Conservation (phyloP, 2,113 vertebrate species). For the Aptenodytes patagonicus region DNA sequence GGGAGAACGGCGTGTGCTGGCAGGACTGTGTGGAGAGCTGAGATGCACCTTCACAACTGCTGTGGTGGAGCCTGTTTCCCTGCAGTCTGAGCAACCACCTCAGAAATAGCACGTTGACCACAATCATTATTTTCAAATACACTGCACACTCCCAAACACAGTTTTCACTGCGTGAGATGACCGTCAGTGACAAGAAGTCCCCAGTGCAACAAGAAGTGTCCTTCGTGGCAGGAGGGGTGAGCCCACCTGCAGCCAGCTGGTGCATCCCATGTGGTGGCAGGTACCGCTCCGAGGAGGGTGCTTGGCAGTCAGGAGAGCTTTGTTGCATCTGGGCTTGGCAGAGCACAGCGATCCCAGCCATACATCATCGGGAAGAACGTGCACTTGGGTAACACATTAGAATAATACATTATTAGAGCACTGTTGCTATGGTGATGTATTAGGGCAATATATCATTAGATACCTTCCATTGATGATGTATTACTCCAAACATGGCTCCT, state of each 20-base stretch:
- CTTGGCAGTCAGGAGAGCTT: neutral
- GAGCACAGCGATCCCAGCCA: slow-evolving; percentile 52
- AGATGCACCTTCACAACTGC: neutral
- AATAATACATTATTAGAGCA: slow-evolving; percentile 76
- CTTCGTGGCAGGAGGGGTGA: neutral
- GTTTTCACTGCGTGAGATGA: neutral
- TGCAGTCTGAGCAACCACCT: neutral
- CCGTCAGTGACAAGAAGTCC: rapidly evolving
- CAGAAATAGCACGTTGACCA: neutral
- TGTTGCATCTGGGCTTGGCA: slow-evolving; percentile 15
- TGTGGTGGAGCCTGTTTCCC: neutral
- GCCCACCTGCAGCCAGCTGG: neutral
- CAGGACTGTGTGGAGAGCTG: neutral
- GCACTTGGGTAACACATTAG: slow-evolving; percentile 70
- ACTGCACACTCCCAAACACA: neutral
- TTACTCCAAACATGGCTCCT: slow-evolving; percentile 50
- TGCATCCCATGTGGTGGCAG: neutral
- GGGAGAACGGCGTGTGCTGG: neutral
- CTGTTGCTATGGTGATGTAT: slow-evolving; percentile 79
- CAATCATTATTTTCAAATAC: neutral
- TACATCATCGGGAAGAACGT: slow-evolving; percentile 64
- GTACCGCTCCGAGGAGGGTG: neutral
- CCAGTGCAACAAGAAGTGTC: neutral
- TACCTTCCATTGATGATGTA: slow-evolving; percentile 73
- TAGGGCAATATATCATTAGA: slow-evolving; percentile 76